phyloP scores from a whole-genome alignment of 2,113 vertebrate genomes.

The Hymenochirus boettgeri region DNA sequence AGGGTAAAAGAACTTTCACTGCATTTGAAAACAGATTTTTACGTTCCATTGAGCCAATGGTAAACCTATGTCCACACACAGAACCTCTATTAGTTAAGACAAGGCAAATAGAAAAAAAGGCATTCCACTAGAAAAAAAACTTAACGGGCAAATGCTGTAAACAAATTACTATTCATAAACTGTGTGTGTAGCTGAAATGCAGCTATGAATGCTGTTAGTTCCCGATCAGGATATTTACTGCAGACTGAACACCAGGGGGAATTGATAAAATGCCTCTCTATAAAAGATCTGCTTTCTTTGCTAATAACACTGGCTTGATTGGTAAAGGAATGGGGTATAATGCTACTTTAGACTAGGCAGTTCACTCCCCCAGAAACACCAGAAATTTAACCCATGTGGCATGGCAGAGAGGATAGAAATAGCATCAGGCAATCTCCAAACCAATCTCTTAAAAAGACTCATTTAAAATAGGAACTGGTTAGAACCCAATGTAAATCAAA shows the following conservation, averaged over 20 bases:
- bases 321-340: constrained; percentile 35
- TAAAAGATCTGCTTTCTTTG: constrained; percentile 40
- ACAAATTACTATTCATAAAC: constrained; percentile 43
- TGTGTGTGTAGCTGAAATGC: constrained; percentile 34
- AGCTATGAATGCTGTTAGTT: constrained; percentile 40
- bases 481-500: no score
- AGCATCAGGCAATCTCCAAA: neutral
- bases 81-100: constrained; percentile 38
- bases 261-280: constrained; percentile 42
- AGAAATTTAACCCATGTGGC: constrained; percentile 33
- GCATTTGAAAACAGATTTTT: neutral
- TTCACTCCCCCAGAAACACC: constrained; percentile 31
- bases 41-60: neutral
- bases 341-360: constrained; percentile 34
- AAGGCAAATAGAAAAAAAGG: constrained; percentile 37
- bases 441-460: neutral
- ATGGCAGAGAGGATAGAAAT: neutral
- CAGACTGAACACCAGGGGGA: constrained; percentile 21
- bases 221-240: constrained; percentile 29
- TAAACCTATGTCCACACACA: constrained; percentile 15
- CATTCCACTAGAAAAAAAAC: constrained; percentile 30
- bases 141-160: constrained; percentile 39
- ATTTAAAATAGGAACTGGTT: no score
- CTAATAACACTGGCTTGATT: constrained; percentile 41
- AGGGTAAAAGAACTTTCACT: neutral